phyloP scores from a whole-genome alignment of 2,113 vertebrate genomes.

The Cranoglanis bouderius region DNA sequence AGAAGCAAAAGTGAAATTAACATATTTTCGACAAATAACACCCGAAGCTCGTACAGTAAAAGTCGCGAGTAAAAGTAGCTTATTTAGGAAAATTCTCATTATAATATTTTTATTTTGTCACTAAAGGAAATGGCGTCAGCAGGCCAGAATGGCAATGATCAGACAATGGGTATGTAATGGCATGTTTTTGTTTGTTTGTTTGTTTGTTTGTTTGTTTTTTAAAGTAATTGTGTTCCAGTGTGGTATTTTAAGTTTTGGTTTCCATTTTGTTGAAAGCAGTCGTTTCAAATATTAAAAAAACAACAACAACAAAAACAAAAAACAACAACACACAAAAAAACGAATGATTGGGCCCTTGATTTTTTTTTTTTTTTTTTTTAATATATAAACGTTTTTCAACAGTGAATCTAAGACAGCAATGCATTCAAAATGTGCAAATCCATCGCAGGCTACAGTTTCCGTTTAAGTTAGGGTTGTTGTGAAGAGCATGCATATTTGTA shows the following conservation, averaged over 20 bases:
- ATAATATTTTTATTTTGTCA: background rate
- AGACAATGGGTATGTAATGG: background rate
- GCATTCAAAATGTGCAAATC: too few species aligned
- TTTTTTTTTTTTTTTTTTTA: too few species aligned
- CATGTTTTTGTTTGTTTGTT: background rate
- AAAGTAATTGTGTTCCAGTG: background rate
- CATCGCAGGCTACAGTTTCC: too few species aligned
- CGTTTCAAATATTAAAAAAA: too few species aligned
- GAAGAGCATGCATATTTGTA: background rate
- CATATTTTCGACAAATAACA: background rate
- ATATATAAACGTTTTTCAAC: too few species aligned
- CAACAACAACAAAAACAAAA: too few species aligned
- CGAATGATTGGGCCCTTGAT: too few species aligned
- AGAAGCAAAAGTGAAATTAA: background rate
- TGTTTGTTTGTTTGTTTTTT: background rate
- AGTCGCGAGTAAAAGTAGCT: background rate
- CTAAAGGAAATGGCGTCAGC: background rate
- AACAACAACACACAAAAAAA: too few species aligned
- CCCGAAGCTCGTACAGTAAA: background rate
- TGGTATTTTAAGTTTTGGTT: background rate
- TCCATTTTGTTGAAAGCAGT: background rate
- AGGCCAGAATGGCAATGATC: background rate
- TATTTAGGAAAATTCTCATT: background rate
- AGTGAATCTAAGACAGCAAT: too few species aligned
- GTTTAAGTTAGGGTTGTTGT: background rate